These are phyloP conservation scores for Megalurothrips usitatus DNA, from an alignment of 2,888 invertebrate species.

Conservation along the genomic window DNA sequence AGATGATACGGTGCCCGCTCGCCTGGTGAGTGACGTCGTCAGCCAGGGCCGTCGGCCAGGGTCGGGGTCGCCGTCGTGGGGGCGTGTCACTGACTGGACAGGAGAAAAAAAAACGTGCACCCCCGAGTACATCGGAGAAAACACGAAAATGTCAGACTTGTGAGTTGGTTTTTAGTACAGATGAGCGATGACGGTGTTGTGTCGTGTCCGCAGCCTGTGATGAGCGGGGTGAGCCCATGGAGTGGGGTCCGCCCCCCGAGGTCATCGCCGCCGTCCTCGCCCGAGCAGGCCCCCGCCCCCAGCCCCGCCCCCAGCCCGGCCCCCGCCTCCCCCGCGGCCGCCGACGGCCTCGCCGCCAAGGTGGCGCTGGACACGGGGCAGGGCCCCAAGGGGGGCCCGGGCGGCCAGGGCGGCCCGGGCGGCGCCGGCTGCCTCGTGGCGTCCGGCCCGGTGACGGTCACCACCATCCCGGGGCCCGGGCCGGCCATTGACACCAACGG, in stretches of 20 bases:
- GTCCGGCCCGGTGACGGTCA: slow-evolving; percentile 40
- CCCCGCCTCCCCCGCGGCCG: neutral
- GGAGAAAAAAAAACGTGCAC: too few species aligned
- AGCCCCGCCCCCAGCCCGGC: neutral
- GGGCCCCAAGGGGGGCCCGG: slow-evolving; percentile 29
- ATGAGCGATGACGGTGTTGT: too few species aligned
- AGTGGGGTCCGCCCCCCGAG: slow-evolving; percentile 18
- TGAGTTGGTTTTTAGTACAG: too few species aligned
- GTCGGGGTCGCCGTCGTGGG: too few species aligned
- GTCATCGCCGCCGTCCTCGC: neutral
- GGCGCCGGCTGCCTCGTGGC: slow-evolving; percentile 37
- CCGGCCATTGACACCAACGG: slow-evolving; percentile 27
- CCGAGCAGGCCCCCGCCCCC: neutral
- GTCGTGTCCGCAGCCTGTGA: neutral
- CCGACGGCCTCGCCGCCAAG: neutral
- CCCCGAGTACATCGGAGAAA: too few species aligned
- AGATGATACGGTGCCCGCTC: slow-evolving; percentile 5
- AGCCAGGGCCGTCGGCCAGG: too few species aligned
- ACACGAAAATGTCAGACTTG: too few species aligned
- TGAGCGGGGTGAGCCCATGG: slow-evolving; percentile 16
- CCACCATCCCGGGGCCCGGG: slow-evolving; percentile 39
- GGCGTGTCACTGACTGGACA: too few species aligned
- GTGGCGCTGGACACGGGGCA: slow-evolving; percentile 3
- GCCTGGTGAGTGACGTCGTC: neutral
- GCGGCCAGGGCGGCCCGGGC: slow-evolving; percentile 31